Conservation (phyloP, 2,797 vertebrate genomes). For the Tragopan temminckii region DNA sequence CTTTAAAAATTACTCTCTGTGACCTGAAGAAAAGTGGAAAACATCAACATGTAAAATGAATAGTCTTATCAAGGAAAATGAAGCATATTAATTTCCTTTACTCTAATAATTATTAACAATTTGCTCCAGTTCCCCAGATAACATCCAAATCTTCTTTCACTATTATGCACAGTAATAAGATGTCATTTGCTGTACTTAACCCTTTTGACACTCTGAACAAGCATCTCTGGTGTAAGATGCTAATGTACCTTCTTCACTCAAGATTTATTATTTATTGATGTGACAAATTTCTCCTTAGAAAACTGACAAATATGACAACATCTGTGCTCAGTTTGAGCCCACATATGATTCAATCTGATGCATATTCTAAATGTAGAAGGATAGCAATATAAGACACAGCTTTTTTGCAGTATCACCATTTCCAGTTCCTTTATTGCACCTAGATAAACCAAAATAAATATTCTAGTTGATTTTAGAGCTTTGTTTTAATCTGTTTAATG, state of each 20-base stretch:
- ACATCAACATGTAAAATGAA: not conserved
- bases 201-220: not conserved
- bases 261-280: not conserved
- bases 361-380: not conserved
- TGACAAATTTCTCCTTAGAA: not conserved
- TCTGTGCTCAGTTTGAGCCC: not conserved
- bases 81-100: not conserved
- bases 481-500: not conserved
- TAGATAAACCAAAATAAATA: not conserved
- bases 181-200: not conserved
- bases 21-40: not conserved
- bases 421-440: not conserved
- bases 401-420: not conserved
- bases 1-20: not conserved
- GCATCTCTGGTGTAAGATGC: not conserved
- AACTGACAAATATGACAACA: not conserved
- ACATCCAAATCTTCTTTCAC: not conserved
- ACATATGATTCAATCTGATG: not conserved
- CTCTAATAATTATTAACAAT: not conserved
- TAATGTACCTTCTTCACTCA: not conserved
- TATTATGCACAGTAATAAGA: not conserved
- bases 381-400: not conserved
- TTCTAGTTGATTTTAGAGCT: not conserved
- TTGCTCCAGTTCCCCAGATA: not conserved
- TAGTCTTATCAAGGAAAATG: not conserved